A percentile compares a stretch with the other conserved stretches of the same genome.
These are phyloP conservation scores for Petrocephalus microphthalmus DNA, from an alignment of 2,113 vertebrate species.

Conservation along the genomic window DNA sequence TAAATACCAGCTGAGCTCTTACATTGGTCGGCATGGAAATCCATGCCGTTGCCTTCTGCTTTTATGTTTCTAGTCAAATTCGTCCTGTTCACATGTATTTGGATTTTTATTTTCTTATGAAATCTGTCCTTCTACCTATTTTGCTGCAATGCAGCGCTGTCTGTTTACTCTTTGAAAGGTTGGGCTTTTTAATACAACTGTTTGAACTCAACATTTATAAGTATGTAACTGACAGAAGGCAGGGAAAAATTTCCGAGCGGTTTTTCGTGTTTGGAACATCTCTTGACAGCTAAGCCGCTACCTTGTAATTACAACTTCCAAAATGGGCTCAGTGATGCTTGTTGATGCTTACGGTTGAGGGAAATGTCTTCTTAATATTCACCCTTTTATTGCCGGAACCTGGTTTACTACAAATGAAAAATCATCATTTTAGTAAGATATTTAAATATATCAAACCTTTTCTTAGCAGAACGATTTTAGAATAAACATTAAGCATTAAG, in stretches of 20 bases:
- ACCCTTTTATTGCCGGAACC: slow-evolving; percentile 12
- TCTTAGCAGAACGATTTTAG: neutral
- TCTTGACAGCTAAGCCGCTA: slow-evolving; percentile 22
- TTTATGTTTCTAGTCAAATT: neutral
- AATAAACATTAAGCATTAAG: neutral
- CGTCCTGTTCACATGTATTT: neutral
- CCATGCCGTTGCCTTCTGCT: neutral
- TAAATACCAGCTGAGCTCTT: neutral
- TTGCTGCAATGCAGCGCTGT: neutral
- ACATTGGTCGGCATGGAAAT: neutral
- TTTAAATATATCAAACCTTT: neutral
- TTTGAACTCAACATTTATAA: neutral
- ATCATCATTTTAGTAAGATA: neutral
- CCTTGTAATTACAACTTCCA: slow-evolving; percentile 31
- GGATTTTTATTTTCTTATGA: neutral
- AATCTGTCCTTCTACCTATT: neutral
- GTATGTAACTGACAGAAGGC: neutral
- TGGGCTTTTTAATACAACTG: neutral
- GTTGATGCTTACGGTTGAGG: slow-evolving; percentile 9
- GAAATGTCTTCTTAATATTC: slow-evolving; percentile 19
- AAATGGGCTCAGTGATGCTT: slow-evolving; percentile 12
- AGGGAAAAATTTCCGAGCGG: slow-evolving; percentile 1
- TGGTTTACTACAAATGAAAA: neutral
- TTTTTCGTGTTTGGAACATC: slow-evolving; percentile 18
- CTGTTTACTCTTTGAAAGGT: neutral